Conservation (phyloP, 2,797 vertebrate genomes). For the Enteromius treurensis region DNA sequence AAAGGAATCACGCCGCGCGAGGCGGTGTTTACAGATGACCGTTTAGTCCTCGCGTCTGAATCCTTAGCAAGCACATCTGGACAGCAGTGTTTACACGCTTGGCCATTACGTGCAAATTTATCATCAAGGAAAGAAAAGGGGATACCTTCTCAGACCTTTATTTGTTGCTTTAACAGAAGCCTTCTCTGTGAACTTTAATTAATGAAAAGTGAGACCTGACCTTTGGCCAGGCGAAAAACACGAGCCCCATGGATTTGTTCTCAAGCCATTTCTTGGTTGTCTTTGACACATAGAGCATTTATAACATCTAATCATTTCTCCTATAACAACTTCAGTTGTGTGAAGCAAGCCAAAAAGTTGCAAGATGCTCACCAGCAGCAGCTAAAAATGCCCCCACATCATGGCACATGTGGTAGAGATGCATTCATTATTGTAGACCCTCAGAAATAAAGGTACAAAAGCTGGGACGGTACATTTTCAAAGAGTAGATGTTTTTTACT, state of each 20-base stretch:
- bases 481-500: no score
- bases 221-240: neutral
- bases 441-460: no score
- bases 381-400: neutral
- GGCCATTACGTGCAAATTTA: neutral
- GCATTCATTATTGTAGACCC: neutral
- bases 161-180: neutral
- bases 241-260: neutral
- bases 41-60: slow-evolving; percentile 38
- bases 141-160: neutral
- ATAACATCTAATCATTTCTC: neutral
- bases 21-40: slow-evolving; percentile 54
- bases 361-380: neutral
- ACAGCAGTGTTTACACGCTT: neutral
- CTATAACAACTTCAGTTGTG: neutral
- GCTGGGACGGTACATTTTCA: no score
- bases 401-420: neutral
- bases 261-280: neutral
- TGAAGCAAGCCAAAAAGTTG: neutral
- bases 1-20: slow-evolving; percentile 50
- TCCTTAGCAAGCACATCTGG: slow-evolving; percentile 45
- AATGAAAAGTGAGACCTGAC: neutral
- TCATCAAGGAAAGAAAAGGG: neutral
- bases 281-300: neutral
- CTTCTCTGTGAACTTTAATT: neutral